These are phyloP conservation scores for Rhagium mordax DNA, from an alignment of 2,888 invertebrate species.

Conservation along the genomic window DNA sequence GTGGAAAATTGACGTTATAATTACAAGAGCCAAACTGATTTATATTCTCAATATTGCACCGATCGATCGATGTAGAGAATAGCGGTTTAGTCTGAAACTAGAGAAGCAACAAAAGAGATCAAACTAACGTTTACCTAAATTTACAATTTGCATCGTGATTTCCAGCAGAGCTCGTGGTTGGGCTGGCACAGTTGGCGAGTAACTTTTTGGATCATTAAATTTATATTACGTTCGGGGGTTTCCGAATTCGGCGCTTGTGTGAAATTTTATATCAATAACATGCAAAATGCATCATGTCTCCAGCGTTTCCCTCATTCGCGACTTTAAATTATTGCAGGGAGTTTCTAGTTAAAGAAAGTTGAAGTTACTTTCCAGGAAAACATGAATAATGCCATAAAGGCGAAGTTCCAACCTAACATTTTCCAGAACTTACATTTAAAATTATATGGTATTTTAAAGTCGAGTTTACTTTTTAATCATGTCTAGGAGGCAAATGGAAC, in stretches of 20 bases:
- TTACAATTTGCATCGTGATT: slow-evolving; percentile 22
- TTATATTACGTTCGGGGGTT: slow-evolving; percentile 28
- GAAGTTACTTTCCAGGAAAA: background rate
- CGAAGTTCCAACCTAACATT: background rate
- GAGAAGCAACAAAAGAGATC: slow-evolving; percentile 5
- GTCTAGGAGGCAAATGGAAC: background rate
- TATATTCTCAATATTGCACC: slow-evolving; percentile 34
- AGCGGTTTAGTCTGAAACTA: slow-evolving; percentile 3
- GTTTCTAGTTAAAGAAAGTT: slow-evolving; percentile 2
- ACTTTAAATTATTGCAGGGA: background rate
- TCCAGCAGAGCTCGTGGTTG: background rate
- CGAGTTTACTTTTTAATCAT: background rate
- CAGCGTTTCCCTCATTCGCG: background rate
- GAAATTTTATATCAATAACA: background rate
- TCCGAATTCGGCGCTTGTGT: slow-evolving; percentile 15
- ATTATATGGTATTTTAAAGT: background rate
- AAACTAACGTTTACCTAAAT: slow-evolving; percentile 28
- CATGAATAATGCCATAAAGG: background rate
- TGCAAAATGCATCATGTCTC: slow-evolving; percentile 13
- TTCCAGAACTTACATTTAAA: background rate
- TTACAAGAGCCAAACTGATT: slow-evolving; percentile 35
- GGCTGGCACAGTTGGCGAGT: slow-evolving; percentile 1
- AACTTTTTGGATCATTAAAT: slow-evolving; percentile 36
- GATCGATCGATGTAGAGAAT: slow-evolving; percentile 30
- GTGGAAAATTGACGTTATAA: slow-evolving; percentile 31